Conservation (phyloP, 2,797 vertebrate genomes). For the Melanogrammus aeglefinus region DNA sequence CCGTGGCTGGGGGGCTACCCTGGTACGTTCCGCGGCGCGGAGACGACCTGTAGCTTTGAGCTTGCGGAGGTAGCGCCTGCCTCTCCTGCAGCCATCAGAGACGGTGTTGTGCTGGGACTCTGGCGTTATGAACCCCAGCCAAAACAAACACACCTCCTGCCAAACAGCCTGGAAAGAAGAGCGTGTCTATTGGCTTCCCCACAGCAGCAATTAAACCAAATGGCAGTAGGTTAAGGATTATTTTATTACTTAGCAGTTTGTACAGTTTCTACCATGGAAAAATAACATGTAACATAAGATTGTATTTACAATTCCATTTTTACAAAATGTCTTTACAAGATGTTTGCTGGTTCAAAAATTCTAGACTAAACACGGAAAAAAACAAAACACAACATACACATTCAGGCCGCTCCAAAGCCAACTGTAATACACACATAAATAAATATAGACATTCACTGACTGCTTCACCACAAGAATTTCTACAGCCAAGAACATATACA, state of each 20-base stretch:
- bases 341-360: constrained; percentile 73
- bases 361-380: constrained; percentile 69
- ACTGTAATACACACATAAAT: constrained; percentile 89
- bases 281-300: constrained; percentile 82
- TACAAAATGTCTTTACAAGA: constrained; percentile 91
- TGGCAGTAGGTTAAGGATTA: constrained; percentile 70
- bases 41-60: constrained; percentile 71
- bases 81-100: constrained; percentile 52
- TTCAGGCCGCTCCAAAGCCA: constrained; percentile 77
- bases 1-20: not conserved
- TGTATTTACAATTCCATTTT: constrained; percentile 92
- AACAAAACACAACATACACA: constrained; percentile 69
- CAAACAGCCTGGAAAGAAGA: constrained; percentile 53
- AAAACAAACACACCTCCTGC: constrained; percentile 66
- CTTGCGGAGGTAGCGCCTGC: constrained; percentile 49
- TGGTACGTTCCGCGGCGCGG: constrained; percentile 43
- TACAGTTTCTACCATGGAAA: constrained; percentile 90
- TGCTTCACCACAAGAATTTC: constrained; percentile 79
- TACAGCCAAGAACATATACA: constrained; percentile 81
- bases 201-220: constrained; percentile 50
- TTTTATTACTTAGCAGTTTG: constrained; percentile 93
- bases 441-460: constrained; percentile 90
- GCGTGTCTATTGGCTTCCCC: constrained; percentile 48
- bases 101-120: constrained; percentile 45
- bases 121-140: constrained; percentile 52